Conservation (phyloP, 1,140 invertebrate species). For the Capitella teleta region DNA sequence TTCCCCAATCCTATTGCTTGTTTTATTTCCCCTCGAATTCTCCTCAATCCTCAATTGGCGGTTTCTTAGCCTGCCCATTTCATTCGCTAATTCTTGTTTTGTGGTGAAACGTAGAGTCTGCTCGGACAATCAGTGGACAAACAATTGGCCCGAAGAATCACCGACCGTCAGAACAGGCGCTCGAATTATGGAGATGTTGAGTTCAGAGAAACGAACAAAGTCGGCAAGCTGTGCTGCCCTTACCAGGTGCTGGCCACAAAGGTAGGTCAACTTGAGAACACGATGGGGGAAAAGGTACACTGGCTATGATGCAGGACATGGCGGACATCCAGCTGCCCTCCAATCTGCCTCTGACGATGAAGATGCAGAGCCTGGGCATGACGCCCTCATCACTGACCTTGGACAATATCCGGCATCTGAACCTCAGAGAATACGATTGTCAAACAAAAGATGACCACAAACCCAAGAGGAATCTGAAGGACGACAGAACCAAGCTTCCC, state of each 20-base stretch:
- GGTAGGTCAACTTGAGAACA: constrained; percentile 16
- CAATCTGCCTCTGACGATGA: constrained; percentile 26
- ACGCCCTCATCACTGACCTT: neutral
- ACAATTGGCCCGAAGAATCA: constrained; percentile 24
- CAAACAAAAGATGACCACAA: no score
- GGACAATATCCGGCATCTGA: no score
- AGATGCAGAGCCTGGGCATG: constrained; percentile 17
- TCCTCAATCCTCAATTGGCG: neutral
- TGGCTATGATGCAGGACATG: constrained; percentile 20
- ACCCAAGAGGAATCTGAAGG: no score
- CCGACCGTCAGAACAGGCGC: constrained; percentile 20
- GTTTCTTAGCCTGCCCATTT: neutral
- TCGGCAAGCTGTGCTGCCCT: constrained; percentile 35
- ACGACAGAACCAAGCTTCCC: no score
- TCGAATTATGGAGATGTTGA: constrained; percentile 24
- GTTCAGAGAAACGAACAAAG: constrained; percentile 23
- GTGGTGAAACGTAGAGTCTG: constrained; percentile 21
- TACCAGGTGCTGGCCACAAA: constrained; percentile 32
- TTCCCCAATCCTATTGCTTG: neutral
- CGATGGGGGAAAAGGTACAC: neutral
- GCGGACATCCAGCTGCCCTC: constrained; percentile 24
- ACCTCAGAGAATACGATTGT: no score
- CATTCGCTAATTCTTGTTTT: neutral
- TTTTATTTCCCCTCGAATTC: neutral
- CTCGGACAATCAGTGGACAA: constrained; percentile 30